phyloP scores from a whole-genome alignment of 2,888 invertebrate species.

The Lasioglossum lativentre region DNA sequence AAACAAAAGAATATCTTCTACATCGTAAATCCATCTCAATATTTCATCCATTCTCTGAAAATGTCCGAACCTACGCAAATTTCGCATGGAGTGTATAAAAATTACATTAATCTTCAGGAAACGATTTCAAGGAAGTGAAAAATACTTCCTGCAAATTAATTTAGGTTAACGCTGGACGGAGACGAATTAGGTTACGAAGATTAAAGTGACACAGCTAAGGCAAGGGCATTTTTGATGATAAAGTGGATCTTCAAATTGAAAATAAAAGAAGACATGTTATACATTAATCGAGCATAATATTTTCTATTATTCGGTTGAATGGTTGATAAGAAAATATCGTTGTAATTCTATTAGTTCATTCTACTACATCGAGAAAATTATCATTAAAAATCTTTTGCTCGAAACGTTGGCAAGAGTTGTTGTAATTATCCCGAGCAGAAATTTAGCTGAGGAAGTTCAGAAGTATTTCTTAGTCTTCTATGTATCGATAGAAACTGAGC shows the following conservation, averaged over 20 bases:
- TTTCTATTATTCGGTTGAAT: background rate
- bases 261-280: background rate
- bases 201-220: background rate
- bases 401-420: background rate
- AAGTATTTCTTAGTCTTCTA: slow-evolving; percentile 17
- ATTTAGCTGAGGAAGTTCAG: slow-evolving; percentile 4
- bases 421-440: slow-evolving; percentile 18
- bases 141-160: slow-evolving; percentile 4
- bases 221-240: background rate
- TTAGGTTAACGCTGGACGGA: background rate
- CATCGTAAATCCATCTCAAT: background rate
- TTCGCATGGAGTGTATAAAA: background rate
- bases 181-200: background rate
- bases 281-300: background rate
- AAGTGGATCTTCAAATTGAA: background rate
- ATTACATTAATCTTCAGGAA: slow-evolving; percentile 1
- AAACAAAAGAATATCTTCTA: background rate
- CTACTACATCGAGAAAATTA: too few species aligned
- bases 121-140: background rate
- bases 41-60: background rate
- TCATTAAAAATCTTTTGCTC: background rate
- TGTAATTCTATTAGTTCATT: background rate
- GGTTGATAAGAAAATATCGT: background rate
- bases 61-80: background rate
- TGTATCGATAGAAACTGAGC: slow-evolving; percentile 8